Percentiles rank a stretch among this genome's conserved stretches.
Conservation (phyloP, 2,113 vertebrate species). For the Delphinus delphis region DNA sequence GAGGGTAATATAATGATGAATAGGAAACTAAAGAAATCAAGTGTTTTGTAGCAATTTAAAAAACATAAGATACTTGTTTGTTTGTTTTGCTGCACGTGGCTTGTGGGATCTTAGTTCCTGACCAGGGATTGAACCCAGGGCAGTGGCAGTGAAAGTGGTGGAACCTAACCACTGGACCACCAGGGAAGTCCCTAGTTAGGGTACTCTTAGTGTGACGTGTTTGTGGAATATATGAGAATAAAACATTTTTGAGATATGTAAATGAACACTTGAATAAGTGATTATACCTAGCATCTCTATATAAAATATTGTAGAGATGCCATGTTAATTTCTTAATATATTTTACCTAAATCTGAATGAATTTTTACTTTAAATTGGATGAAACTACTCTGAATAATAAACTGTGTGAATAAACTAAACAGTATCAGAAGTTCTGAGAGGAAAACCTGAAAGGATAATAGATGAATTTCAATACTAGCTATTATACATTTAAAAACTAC, state of each 20-base stretch:
- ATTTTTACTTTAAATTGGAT: conserved; percentile 11
- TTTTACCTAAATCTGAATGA: not conserved
- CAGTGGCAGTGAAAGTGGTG: not conserved
- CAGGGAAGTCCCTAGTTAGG: not conserved
- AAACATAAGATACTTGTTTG: not conserved
- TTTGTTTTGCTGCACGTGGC: not conserved
- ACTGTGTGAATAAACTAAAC: not conserved
- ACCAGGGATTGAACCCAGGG: not conserved
- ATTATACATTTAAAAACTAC: not conserved
- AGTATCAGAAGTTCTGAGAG: not conserved
- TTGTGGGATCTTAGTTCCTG: not conserved
- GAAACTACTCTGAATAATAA: not conserved
- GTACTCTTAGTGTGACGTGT: not conserved
- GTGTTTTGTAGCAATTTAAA: not conserved
- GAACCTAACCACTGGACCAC: not conserved
- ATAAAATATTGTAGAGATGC: not conserved
- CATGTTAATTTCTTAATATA: not conserved
- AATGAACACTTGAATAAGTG: not conserved
- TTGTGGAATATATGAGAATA: not conserved
- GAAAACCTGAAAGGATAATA: not conserved
- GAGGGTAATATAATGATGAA: not conserved
- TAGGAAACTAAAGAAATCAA: not conserved
- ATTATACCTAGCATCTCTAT: not conserved
- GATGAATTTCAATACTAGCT: not conserved
- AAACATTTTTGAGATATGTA: not conserved